phyloP scores from a whole-genome alignment of 2,888 invertebrate species.

The Drosophila anceps region DNA sequence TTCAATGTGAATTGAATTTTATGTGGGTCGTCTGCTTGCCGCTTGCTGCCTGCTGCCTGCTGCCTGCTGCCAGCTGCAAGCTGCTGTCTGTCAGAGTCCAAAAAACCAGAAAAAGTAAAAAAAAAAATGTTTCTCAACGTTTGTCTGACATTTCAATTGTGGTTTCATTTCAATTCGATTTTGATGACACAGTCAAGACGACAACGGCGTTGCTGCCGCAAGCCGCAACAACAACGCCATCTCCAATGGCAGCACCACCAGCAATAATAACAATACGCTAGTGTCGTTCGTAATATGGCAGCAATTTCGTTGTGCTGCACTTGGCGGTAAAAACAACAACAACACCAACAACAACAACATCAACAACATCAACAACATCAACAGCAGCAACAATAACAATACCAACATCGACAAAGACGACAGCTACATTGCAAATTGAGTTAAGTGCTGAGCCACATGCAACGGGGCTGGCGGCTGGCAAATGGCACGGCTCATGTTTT shows the following conservation, averaged over 20 bases:
- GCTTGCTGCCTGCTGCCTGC: background rate
- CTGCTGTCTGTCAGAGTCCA: conserved; percentile 28
- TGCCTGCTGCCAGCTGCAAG: no score
- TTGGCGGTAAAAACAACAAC: conserved; percentile 49
- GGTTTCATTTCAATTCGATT: conserved; percentile 76
- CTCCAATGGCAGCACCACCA: conserved; percentile 34
- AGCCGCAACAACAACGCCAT: conserved; percentile 47
- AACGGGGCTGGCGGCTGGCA: conserved; percentile 56
- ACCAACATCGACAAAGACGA: conserved; percentile 18
- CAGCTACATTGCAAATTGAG: conserved; percentile 77
- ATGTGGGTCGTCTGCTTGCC: conserved; percentile 52
- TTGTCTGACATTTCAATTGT: conserved; percentile 79
- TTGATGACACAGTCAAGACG: conserved; percentile 75
- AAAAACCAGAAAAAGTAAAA: conserved; percentile 11
- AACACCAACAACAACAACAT: conserved; percentile 28
- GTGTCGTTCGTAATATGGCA: conserved; percentile 77
- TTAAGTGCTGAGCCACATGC: conserved; percentile 77
- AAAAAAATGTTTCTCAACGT: conserved; percentile 49
- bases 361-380: conserved; percentile 14
- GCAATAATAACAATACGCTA: conserved; percentile 72
- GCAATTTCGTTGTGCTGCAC: conserved; percentile 73
- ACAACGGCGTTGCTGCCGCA: conserved; percentile 36
- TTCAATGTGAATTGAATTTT: conserved; percentile 63
- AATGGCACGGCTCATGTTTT: conserved; percentile 62
- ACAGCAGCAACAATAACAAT: conserved; percentile 16